These are phyloP conservation scores for Drosophila acutilabella DNA, from an alignment of 2,888 invertebrate genomes.

Conservation along the genomic window DNA sequence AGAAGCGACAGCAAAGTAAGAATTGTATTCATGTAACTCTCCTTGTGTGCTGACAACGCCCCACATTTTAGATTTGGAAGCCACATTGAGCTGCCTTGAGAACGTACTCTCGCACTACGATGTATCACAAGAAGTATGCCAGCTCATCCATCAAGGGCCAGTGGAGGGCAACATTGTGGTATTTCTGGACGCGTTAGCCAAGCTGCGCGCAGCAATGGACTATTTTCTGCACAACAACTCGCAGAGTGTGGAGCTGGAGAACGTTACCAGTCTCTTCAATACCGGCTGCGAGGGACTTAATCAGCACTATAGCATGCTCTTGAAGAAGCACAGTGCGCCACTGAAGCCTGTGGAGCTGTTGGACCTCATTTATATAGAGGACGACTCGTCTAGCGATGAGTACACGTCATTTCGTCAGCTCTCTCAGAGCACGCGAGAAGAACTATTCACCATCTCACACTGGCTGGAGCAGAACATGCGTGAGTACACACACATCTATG, in stretches of 20 bases:
- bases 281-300: conserved; percentile 94
- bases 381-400: conserved; percentile 89
- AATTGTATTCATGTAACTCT: not conserved
- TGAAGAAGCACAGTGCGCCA: conserved; percentile 92
- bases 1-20: conserved; percentile 95
- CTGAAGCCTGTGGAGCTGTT: conserved; percentile 94
- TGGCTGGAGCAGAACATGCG: conserved; percentile 93
- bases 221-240: conserved; percentile 97
- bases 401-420: conserved; percentile 89
- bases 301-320: conserved; percentile 93
- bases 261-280: conserved; percentile 92
- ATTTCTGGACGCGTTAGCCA: conserved; percentile 91
- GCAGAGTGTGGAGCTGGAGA: conserved; percentile 96
- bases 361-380: conserved; percentile 94
- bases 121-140: conserved; percentile 96
- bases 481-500: conserved; percentile 91
- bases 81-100: conserved; percentile 94
- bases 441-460: conserved; percentile 91
- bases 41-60: conserved; percentile 38
- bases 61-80: conserved; percentile 92
- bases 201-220: conserved; percentile 93
- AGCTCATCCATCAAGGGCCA: conserved; percentile 93
- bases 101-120: conserved; percentile 98
- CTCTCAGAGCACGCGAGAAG: conserved; percentile 89
- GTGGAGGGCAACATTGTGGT: conserved; percentile 88